Evolutionary conservation across 1,140 invertebrate genomes (phyloP).

Genomic region (Andrena cerasifolii): DNA sequence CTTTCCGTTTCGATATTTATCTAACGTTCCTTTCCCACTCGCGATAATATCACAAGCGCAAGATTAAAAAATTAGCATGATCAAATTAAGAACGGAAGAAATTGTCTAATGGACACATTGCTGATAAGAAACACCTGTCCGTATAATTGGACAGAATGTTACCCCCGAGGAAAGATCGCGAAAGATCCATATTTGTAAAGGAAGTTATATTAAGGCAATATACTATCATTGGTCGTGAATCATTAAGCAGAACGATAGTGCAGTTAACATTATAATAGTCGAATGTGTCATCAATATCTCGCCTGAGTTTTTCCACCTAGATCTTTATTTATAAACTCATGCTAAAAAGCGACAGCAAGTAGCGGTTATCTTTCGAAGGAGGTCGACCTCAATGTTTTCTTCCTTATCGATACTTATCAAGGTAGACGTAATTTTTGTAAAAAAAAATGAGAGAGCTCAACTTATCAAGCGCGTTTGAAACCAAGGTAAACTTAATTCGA

Average conservation of each 20-base stretch:
- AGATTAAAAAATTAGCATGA: background rate
- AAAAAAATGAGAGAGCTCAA: background rate
- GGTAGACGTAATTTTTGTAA: background rate
- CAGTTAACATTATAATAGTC: background rate
- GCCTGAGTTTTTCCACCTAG: slow-evolving; percentile 12
- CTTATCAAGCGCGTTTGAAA: too few species aligned
- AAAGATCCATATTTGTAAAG: slow-evolving; percentile 5
- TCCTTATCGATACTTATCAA: background rate
- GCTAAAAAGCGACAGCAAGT: background rate
- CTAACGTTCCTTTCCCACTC: background rate
- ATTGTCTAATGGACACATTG: background rate
- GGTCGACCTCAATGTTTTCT: background rate
- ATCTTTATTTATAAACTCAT: slow-evolving; percentile 8
- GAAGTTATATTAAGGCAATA: slow-evolving; percentile 27
- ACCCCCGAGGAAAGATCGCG: background rate
- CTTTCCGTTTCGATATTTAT: background rate
- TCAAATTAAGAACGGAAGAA: background rate
- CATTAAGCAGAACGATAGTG: slow-evolving; percentile 1
- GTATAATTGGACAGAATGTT: background rate
- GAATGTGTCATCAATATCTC: background rate
- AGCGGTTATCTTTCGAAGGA: background rate
- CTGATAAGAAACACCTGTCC: background rate
- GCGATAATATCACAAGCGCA: background rate
- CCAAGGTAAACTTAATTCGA: background rate
- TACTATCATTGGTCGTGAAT: slow-evolving; percentile 15